Evolutionary conservation across 1,140 invertebrate genomes (phyloP), one percentile per base, ranked within the genome.

Genomic region (Ceratina japonica): DNA sequence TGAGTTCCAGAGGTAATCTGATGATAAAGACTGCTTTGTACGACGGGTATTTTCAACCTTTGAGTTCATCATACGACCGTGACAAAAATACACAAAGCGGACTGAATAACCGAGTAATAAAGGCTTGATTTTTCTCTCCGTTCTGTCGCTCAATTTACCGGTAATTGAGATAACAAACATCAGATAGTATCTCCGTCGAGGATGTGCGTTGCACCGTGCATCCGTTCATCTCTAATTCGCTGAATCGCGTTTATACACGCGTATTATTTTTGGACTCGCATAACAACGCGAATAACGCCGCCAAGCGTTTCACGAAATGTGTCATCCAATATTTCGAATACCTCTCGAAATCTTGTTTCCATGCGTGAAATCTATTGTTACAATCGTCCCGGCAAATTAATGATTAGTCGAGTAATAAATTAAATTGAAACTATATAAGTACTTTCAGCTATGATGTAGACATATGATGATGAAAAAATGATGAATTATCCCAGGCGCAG

Each of bases 401-500:
- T 7, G 10, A 44, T 44, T 7, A 8, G 37, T 44, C 37, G 37
- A 44, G 2, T 10, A 44, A 44, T 44, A 44, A 44, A 3, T 44
- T 7, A 44, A 44, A 44, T 44, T 44, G 5, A 44, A 44, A 3
- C 37, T 44, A 8, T n/a, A 10, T 10, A 10, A 44, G 37, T 10
- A 44, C 37, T 44, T 44, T 44, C 10, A 44, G 5, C 37, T 10
- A 44, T 10, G 3, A 44, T 44, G 37, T n/a, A 63, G 18, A 27
- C 1, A 8, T 4, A 15, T 27, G 20, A 65, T 16, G n/a, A 44
- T 20, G 12, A 22, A 64, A 1, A 31, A 27, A 54, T 44, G 44
- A 49, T 44, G 31, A 56, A 86, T 64, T 2, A 70, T 91, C 94
- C 12, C 92, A 97, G 97, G 96, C 96, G 12, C 93, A 96, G 79